Conservation (phyloP, 2,113 vertebrate genomes). For the Falcunculus frontatus region DNA sequence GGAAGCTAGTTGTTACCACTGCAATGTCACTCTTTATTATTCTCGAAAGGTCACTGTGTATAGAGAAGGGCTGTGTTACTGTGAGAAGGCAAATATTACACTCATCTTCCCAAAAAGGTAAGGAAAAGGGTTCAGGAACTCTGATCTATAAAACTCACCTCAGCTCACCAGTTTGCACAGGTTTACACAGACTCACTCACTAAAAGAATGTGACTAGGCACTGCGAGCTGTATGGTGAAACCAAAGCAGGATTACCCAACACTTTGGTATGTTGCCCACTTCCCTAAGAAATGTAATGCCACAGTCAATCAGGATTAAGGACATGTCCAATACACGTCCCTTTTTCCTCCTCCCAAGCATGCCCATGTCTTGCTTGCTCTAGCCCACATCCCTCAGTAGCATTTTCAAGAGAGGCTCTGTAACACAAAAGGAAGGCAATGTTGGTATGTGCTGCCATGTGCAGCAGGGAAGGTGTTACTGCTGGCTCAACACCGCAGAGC, state of each 20-base stretch:
- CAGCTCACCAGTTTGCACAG: background rate
- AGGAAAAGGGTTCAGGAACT: background rate
- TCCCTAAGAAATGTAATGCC: background rate
- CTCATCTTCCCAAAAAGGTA: background rate
- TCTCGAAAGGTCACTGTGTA: background rate
- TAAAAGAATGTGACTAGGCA: background rate
- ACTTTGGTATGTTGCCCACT: background rate
- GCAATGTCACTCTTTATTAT: background rate
- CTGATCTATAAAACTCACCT: background rate
- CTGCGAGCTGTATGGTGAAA: background rate
- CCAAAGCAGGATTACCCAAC: background rate
- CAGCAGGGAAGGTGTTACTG: background rate
- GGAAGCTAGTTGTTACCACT: background rate
- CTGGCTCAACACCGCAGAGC: background rate
- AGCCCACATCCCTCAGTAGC: background rate
- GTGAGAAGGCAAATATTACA: background rate
- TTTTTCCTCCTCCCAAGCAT: background rate
- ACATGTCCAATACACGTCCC: fast-evolving
- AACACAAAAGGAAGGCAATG: background rate
- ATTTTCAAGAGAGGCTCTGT: background rate
- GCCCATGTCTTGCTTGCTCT: background rate
- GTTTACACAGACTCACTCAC: background rate
- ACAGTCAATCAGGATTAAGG: background rate
- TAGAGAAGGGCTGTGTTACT: background rate
- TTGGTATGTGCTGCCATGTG: fast-evolving